Conservation (phyloP, 2,113 vertebrate genomes). For the Cryptoleucopteryx plumbea region DNA sequence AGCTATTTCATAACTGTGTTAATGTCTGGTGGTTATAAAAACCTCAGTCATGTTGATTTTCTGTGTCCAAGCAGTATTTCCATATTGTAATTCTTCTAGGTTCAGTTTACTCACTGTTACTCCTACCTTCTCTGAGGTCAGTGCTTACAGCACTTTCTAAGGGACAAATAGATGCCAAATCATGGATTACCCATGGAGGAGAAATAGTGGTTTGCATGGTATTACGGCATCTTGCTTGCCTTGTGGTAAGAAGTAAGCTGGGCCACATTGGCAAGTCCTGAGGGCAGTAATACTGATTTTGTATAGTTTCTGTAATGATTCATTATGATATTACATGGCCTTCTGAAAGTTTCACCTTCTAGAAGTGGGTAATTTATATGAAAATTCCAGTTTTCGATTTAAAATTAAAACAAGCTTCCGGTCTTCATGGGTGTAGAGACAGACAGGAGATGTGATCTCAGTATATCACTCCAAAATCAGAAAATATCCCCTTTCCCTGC, state of each 20-base stretch:
- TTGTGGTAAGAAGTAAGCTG: background rate
- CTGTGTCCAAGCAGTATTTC: background rate
- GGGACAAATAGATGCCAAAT: background rate
- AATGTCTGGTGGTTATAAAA: background rate
- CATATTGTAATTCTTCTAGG: background rate
- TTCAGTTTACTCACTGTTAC: background rate
- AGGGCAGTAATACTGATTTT: background rate
- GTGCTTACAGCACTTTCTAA: background rate
- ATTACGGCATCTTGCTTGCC: background rate
- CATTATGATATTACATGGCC: background rate
- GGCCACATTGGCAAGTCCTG: background rate
- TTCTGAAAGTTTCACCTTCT: background rate
- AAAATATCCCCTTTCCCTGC: background rate
- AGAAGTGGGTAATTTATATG: background rate
- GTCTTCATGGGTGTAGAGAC: background rate
- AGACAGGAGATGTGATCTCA: background rate
- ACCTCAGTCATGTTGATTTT: background rate
- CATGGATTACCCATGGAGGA: background rate
- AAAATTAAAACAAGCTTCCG: background rate
- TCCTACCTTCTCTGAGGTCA: background rate
- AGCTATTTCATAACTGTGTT: background rate
- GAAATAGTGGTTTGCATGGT: background rate
- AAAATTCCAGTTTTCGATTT: background rate
- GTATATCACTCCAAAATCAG: background rate
- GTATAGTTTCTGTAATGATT: background rate